phyloP scores from a whole-genome alignment of 1,140 invertebrate species.

The Campoletis sonorensis region DNA sequence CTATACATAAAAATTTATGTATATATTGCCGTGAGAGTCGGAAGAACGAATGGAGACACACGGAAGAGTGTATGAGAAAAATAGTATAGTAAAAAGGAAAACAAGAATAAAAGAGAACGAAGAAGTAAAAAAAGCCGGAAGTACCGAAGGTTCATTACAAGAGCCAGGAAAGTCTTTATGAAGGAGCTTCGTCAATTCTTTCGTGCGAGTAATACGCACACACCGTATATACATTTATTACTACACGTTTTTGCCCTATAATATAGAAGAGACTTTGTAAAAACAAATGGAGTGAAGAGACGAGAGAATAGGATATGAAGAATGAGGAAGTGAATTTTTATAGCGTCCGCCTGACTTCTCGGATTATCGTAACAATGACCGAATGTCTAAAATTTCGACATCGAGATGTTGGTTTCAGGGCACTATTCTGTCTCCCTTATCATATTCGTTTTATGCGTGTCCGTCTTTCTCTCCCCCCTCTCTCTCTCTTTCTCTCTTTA shows the following conservation, averaged over 20 bases:
- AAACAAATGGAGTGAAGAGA: conserved; percentile 1
- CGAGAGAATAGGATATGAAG: background rate
- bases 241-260: background rate
- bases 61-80: background rate
- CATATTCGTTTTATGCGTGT: background rate
- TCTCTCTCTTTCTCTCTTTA: conserved; percentile 6
- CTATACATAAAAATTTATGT: background rate
- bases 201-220: conserved; percentile 5
- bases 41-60: conserved; percentile 26
- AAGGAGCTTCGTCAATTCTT: conserved; percentile 28
- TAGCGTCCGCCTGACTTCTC: conserved; percentile 19
- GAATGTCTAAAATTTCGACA: conserved; percentile 50
- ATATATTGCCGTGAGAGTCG: conserved; percentile 27
- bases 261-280: background rate
- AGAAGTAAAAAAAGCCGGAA: conserved; percentile 45
- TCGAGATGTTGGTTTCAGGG: background rate
- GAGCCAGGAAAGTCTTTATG: conserved; percentile 27
- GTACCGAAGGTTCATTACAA: conserved; percentile 53
- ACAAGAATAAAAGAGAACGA: background rate
- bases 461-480: background rate
- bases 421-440: background rate
- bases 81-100: background rate
- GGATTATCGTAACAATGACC: conserved; percentile 48
- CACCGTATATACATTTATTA: background rate
- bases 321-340: conserved; percentile 46